Base-by-base conservation (phyloP, 2,797 vertebrate genomes). In the Parauchenoglanis ngamensis region DNA sequence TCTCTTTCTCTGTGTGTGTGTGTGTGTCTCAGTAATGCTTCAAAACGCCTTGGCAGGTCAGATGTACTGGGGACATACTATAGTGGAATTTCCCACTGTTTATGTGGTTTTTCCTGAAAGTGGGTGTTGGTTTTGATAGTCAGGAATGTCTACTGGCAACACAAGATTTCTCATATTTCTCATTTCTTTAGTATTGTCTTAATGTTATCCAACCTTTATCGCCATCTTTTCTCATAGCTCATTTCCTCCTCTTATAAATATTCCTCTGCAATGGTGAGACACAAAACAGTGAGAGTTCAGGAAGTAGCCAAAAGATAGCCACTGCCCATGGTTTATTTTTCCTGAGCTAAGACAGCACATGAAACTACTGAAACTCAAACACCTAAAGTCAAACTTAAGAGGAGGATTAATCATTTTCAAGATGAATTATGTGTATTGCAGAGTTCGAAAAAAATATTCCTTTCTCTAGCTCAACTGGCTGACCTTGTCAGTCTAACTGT, bases 21-120 rank as follows among this genome's bases (percentile, higher is more conserved):
- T 87, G 88, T 91, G 88, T 86, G 28, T 65, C 83, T 70, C 78
- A 49, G 67, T 82, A 82, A 82, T 3, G 72, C 78, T 89, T 86
- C 72, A 87, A 76, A 89, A 83, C 89, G 67, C 61, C 80, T 88
- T 90, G 87, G 85, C 90, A 90, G 85, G 23, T 77, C 82, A 87
- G 81, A 87, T 61, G 70, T 86, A 40, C 61, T 83, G 57, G 83
- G 76, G 73, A 88, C 82, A 87, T 52, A 86, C 67, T 86, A 44
- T 83, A 75, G 72, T 87, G 82, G 40, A 91, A 85, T 89, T 90
- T 89, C 78, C 61, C 49, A 83, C 73, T 82, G 61, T 86, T 88
- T 75, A 76, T 89, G 87, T 88, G 85, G 85, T 81, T 87, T 88
- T 87, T 87, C 19, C 19, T 10, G 54, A 78, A 88, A 81, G 57